phyloP scores from a whole-genome alignment of 2,113 vertebrate species.

The Caranx ignobilis region DNA sequence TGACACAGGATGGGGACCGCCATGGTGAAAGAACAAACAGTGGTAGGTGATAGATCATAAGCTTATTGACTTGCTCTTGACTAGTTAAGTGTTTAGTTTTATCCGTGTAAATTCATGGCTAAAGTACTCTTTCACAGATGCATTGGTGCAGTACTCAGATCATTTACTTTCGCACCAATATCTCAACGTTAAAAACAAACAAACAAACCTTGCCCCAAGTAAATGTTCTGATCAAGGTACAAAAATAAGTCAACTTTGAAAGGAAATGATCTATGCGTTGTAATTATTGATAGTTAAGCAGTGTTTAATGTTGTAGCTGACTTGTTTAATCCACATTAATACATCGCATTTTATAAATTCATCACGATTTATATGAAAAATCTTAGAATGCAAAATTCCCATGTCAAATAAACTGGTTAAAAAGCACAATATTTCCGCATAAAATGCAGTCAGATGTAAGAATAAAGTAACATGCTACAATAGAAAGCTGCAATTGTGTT shows the following conservation, averaged over 20 bases:
- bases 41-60: neutral
- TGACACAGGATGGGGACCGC: no score
- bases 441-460: neutral
- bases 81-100: no score
- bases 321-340: neutral
- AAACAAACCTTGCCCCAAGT: neutral
- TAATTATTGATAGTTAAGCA: neutral
- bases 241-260: neutral
- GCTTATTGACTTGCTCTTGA: neutral
- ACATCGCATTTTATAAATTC: no score
- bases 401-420: neutral
- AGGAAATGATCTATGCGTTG: neutral
- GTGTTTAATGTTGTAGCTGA: neutral
- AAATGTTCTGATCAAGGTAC: no score
- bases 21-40: neutral
- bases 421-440: neutral
- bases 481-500: neutral
- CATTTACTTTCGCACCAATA: neutral
- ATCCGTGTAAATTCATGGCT: no score
- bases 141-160: neutral
- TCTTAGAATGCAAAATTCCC: neutral
- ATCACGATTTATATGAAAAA: neutral
- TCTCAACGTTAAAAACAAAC: neutral
- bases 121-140: neutral
- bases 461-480: neutral